Evolutionary conservation across 2,113 vertebrate species (phyloP).

Genomic region (Pseudorasbora parva): DNA sequence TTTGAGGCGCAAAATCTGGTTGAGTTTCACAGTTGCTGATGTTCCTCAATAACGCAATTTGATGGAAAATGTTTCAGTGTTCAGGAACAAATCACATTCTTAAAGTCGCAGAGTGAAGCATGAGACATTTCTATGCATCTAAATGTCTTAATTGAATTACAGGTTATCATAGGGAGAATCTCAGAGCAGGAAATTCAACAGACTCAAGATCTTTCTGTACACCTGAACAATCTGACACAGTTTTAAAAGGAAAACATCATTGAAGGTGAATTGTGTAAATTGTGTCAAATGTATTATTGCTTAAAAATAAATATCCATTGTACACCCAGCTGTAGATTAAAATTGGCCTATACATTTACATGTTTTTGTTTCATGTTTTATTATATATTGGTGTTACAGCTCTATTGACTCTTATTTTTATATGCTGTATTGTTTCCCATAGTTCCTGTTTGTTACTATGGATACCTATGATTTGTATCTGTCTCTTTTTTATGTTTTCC

Average conservation of each 20-base stretch:
- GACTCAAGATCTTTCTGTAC: background rate
- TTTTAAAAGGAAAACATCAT: background rate
- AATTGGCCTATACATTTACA: too few species aligned
- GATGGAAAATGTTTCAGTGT: conserved; percentile 2
- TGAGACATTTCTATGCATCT: background rate
- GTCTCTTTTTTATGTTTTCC: too few species aligned
- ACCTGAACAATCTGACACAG: background rate
- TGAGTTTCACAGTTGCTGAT: conserved; percentile 40
- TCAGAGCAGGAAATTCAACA: background rate
- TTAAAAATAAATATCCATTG: too few species aligned
- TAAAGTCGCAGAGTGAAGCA: background rate
- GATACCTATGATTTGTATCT: too few species aligned
- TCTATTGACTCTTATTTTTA: too few species aligned
- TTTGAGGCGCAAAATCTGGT: conserved; percentile 41
- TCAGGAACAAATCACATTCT: conserved; percentile 27
- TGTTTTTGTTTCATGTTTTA: too few species aligned
- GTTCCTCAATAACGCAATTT: conserved; percentile 39
- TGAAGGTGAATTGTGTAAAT: background rate
- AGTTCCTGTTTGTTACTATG: too few species aligned
- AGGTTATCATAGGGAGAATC: background rate
- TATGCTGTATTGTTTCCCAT: too few species aligned
- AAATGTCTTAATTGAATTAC: conserved; percentile 11
- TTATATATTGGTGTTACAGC: too few species aligned
- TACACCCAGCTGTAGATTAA: too few species aligned
- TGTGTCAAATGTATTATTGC: too few species aligned